Conservation (phyloP, 2,888 invertebrate genomes). For the Bombyx huttoni region DNA sequence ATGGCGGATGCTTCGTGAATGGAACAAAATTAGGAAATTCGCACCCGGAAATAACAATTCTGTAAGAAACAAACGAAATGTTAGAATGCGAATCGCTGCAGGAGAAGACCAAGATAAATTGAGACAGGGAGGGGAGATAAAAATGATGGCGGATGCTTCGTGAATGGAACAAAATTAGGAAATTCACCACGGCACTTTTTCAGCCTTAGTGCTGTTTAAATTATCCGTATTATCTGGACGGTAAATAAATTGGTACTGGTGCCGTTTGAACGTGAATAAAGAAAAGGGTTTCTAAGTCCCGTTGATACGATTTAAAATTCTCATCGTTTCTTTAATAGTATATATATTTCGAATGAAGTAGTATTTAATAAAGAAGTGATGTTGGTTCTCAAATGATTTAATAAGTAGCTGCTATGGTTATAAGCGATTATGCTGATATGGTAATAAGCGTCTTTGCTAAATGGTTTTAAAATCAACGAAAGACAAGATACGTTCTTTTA, state of each 20-base stretch:
- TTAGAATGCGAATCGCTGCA: conserved; percentile 55
- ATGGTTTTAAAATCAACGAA: neutral
- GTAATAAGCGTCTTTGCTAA: neutral
- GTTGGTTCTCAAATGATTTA: neutral
- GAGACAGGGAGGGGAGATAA: conserved; percentile 64
- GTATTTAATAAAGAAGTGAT: neutral
- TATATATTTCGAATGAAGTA: neutral
- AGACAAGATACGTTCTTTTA: neutral
- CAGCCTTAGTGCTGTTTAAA: conserved; percentile 47
- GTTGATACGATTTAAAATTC: neutral
- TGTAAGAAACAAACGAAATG: conserved; percentile 66
- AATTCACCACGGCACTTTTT: conserved; percentile 56
- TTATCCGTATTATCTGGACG: conserved; percentile 42
- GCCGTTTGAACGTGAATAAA: conserved; percentile 11
- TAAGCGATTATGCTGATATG: no score
- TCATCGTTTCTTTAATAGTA: neutral
- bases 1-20: conserved; percentile 65
- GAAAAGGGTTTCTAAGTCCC: neutral
- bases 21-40: conserved; percentile 65
- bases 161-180: conserved; percentile 66
- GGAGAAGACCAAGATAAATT: conserved; percentile 59
- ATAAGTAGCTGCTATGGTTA: neutral
- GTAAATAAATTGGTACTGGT: conserved; percentile 25
- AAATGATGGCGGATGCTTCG: conserved; percentile 66
- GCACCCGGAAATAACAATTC: conserved; percentile 68